Evolutionary conservation across 92 coral and sea anemone species (phyloP), one percentile per base, ranked within the genome.

Genomic region (Hydrozoanthus gracilis): DNA sequence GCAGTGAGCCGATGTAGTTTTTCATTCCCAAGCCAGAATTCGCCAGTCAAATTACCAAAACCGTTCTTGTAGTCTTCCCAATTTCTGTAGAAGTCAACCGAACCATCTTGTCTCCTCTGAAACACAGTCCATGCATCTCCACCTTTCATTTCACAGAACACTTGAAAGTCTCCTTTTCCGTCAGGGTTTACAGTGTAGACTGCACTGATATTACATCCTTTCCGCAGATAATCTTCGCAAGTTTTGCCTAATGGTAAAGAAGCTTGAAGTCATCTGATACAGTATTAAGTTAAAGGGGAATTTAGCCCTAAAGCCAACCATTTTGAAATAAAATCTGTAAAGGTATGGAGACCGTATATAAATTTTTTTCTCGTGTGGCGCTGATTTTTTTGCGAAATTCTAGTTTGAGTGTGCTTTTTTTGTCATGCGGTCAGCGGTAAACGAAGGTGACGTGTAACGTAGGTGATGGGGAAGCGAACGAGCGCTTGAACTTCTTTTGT

Each of bases 21-120:
- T 14, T 80, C 60, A 44, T 80, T 80, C 12, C 85, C 85, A 3
- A 80, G 60, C 85, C 85, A 80, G 51, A 80, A 80, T 49, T 80
- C 85, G 0, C 85, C 85, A 10, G 49, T 46, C 16, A 80, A 13
- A 18, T 80, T 65, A 10, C 85, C 85, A 17, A 80, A 80, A 18
- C 85, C 85, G 8, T 17, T 65, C 51, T 65, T 17, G 51, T 80
- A 80, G 14, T 68, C 35, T 80, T 80, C 10, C 85, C 85, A 80
- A 2, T 47, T 61, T 13, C 58, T 58, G 56, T 80, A 80, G 74
- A 80, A 80, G 39, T 80, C 85, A 4, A 80, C 61, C 3, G 85
- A 80, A 45, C 85, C 85, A 66, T 80, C 73, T 3, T 11, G 61
- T 17, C 85, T 62, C 46, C 85, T 18, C 55, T 80, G 85, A 48